phyloP scores from a whole-genome alignment of 2,888 invertebrate genomes.

The Baccha elongata region DNA sequence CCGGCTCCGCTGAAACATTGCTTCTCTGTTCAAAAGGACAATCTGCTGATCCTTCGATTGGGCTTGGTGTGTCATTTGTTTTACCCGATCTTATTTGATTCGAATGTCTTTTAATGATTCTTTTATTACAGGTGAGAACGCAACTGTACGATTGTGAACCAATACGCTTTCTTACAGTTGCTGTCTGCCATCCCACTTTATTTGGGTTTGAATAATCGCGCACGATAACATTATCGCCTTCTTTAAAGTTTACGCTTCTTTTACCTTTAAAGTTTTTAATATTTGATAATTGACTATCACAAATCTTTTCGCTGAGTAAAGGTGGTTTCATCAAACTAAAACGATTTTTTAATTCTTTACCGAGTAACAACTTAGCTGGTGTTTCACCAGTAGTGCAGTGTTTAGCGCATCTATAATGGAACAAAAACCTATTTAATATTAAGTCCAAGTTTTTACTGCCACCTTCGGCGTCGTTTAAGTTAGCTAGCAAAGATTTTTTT shows the following conservation, averaged over 20 bases:
- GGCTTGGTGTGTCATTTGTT: no score
- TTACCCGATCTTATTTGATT: no score
- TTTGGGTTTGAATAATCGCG: conserved; percentile 49
- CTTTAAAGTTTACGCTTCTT: conserved; percentile 36
- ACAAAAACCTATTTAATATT: conserved; percentile 15
- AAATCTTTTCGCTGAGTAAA: conserved; percentile 1
- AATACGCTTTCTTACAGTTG: conserved; percentile 38
- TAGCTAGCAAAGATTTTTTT: conserved; percentile 17
- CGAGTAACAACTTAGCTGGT: conserved; percentile 21
- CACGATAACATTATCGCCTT: conserved; percentile 50
- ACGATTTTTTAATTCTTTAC: conserved; percentile 6
- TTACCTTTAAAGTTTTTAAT: conserved; percentile 15
- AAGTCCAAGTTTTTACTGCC: conserved; percentile 6
- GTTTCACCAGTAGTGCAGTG: conserved; percentile 23
- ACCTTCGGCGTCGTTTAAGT: background rate
- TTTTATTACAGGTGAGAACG: conserved; percentile 17
- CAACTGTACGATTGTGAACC: conserved; percentile 51
- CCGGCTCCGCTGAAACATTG: no score
- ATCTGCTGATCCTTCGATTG: no score
- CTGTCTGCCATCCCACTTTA: conserved; percentile 27
- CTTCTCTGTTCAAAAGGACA: no score
- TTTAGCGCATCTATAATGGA: conserved; percentile 16
- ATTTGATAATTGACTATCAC: conserved; percentile 11
- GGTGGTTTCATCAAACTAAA: conserved; percentile 26
- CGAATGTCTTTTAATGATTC: conserved; percentile 49